Base-by-base conservation (phyloP, 37 sponge, comb jelly and placozoan genomes). In the Haliclona indistincta region DNA sequence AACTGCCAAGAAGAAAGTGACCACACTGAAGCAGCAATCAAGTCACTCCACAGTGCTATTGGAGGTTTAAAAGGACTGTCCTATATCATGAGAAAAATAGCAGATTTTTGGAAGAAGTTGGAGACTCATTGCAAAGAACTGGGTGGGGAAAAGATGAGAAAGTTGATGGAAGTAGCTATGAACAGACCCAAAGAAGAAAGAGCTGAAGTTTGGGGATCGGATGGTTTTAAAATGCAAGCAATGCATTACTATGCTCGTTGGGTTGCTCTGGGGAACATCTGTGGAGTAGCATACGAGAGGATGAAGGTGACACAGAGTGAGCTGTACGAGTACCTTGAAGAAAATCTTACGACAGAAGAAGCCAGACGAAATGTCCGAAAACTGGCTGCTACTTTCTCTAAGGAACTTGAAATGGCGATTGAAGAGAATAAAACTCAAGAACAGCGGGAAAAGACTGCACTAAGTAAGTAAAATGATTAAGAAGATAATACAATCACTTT, bases 41-140 rank as follows among this genome's bases (percentile, higher is more conserved):
- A 60, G 8, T 47, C 82, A 23, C 70, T 81, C 10, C 73, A 81
- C 15, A n/a, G 33, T 10, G 67, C 82, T 0, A 33, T 63, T 29
- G 65, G 74, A 38, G 74, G 35, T 23, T 55, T 81, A 0, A 75
- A 81, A 55, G 17, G 61, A 15, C 82, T 81, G 20, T 41, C 74
- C 4, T 73, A 54, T 1, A 39, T 64, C 25, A 72, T 81, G 74
- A 61, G 71, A 54, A 20, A 64, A 25, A 73, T 66, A 56, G 82
- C 74, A 17, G 0, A 22, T 2, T 81, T 81, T 54, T 81, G 82
- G 82, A 63, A 29, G 23, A 64, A 62, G 34, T 26, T 81, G 82
- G 49, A 81, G 29, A 25, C 23, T 43, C 82, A 81, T 41, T 81
- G 82, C 42, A 22, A 72, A n/a, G 22, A 30, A 15, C 54, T 81